Base-by-base conservation (phyloP, 2,113 vertebrate genomes). In the Cheilinus undulatus region DNA sequence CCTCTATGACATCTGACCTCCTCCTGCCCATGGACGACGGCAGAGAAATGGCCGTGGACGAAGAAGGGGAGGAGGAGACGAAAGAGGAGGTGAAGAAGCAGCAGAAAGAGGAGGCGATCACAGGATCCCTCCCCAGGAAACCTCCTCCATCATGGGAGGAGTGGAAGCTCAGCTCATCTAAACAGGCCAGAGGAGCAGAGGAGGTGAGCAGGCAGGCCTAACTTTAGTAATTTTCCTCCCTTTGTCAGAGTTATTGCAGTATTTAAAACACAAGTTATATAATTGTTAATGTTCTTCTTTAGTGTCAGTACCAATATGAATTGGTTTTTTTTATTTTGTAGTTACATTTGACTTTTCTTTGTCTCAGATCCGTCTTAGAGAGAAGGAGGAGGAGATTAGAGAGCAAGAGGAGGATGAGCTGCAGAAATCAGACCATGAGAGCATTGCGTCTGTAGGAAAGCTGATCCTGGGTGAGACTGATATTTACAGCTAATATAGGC, bases 1-100 rank as follows among this genome's bases (percentile, higher is more conserved):
- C 80, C 40, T 60, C 75, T 6, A 24, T 76, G 69, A 86, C 77
- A 53, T 69, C 65, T 22, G 57, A 76, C 54, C 73, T 62, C 22
- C 54, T 49, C 22, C 58, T 49, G 52, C 30, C 65, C 1, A 22
- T 3, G 4, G 85, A 92, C 8, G 83, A 86, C 23, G 52, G 74
- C 45, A 63, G 26, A 28, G 89, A 91, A 72, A 88, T 91, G 86
- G 65, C 81, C 1, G 86, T 90, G 54, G 89, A 93, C 14, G 76
- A 78, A 36, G 43, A 82, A 61, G 36, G 19, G 0, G 22, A 42
- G 19, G 52, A 57, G 0, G 54, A 78, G 0, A 34, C 48, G 51
- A 30, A 60, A 50, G 36, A 34, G 5, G 49, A 62, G 11, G 26
- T 17, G 20, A 42, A 8, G 56, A 23, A 0, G 9, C 26, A 81